These are phyloP conservation scores for Anisognathus igniventris DNA, from an alignment of 2,797 vertebrate genomes.

Conservation along the genomic window DNA sequence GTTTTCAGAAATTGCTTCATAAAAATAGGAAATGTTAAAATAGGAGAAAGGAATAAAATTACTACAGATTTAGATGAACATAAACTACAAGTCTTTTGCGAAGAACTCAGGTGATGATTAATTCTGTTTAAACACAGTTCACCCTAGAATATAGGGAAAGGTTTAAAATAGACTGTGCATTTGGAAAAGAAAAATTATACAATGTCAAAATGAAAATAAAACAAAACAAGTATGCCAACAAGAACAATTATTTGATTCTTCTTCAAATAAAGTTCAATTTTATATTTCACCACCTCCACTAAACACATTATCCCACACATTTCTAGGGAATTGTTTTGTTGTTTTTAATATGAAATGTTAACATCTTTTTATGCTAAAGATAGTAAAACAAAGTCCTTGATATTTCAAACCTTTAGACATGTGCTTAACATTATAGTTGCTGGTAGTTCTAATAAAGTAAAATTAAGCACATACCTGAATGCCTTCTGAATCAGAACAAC, in stretches of 20 bases:
- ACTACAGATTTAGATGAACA: neutral
- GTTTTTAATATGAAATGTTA: constrained; percentile 31
- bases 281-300: constrained; percentile 7
- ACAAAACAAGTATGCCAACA: neutral
- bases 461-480: neutral
- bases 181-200: neutral
- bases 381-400: neutral
- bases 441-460: neutral
- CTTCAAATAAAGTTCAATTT: constrained; percentile 1
- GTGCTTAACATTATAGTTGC: neutral
- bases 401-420: neutral
- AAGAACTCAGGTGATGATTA: neutral
- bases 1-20: constrained; percentile 29
- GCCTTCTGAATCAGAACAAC: neutral
- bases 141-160: neutral
- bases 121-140: constrained; percentile 11
- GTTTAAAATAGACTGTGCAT: neutral
- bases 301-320: neutral
- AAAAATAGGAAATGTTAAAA: neutral
- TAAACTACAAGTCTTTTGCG: neutral
- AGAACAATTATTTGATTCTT: neutral
- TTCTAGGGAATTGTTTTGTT: neutral
- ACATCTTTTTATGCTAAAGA: constrained; percentile 10
- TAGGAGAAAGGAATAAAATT: neutral
- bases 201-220: neutral